Percentiles rank a stretch among this genome's conserved stretches.
These are phyloP conservation scores for Astatotilapia flaviijosephi DNA, from an alignment of 2,113 vertebrate species.

Conservation along the genomic window DNA sequence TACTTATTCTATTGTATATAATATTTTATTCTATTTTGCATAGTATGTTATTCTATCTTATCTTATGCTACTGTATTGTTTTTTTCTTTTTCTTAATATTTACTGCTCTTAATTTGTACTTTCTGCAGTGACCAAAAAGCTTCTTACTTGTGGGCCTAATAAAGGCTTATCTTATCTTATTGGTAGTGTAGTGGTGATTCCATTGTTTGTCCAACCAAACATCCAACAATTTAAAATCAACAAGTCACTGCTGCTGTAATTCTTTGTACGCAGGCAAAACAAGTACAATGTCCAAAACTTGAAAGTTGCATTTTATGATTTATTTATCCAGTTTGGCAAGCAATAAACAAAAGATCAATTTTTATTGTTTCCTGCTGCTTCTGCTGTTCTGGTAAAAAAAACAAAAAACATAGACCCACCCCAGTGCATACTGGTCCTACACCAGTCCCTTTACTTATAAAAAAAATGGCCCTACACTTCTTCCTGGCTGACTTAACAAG, in stretches of 20 bases:
- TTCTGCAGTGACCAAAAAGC: background rate
- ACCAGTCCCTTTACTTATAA: background rate
- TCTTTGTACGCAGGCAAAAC: background rate
- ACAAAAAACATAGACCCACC: background rate
- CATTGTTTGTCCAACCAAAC: background rate
- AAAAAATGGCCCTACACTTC: background rate
- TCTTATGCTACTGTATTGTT: background rate
- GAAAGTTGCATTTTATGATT: background rate
- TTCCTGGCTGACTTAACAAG: background rate
- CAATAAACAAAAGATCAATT: background rate
- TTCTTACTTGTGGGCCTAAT: background rate
- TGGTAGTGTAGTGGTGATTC: background rate
- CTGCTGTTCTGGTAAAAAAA: accelerated
- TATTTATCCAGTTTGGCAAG: background rate
- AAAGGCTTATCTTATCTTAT: background rate
- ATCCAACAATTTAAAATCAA: background rate
- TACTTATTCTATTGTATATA: background rate
- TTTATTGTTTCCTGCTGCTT: background rate
- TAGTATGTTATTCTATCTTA: background rate
- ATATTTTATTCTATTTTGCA: background rate
- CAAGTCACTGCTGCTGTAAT: background rate
- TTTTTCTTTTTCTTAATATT: background rate
- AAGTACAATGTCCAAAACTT: background rate
- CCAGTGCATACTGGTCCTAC: background rate
- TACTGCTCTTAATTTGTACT: background rate